These are phyloP conservation scores for Scolopax bukidnonensis DNA, from an alignment of 2,797 vertebrate species.

Conservation along the genomic window DNA sequence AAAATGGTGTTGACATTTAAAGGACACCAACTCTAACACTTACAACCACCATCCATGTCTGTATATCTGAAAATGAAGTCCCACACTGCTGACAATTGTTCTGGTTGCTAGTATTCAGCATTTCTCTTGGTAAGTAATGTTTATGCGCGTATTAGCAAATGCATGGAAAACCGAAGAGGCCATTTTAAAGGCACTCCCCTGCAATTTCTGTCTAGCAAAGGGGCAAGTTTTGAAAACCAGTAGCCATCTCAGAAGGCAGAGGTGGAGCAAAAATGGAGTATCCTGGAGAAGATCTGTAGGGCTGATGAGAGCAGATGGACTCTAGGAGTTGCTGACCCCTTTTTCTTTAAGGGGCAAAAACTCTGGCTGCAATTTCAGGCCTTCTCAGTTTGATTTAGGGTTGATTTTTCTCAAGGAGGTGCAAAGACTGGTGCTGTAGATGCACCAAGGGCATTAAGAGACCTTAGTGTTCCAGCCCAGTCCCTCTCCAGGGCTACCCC, in stretches of 20 bases:
- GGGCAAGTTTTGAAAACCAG: not conserved
- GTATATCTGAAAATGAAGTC: slow-evolving; percentile 25
- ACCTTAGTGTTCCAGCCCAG: not conserved
- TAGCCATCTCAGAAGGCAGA: not conserved
- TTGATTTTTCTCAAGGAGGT: not conserved
- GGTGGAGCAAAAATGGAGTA: not conserved
- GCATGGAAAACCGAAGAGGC: not conserved
- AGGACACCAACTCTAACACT: slow-evolving; percentile 6
- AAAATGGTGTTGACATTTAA: slow-evolving; percentile 62
- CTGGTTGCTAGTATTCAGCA: not conserved
- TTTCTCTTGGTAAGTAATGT: not conserved
- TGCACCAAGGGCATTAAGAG: accelerated
- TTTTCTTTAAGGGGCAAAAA: not conserved
- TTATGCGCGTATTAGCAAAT: not conserved
- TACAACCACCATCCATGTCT: not conserved
- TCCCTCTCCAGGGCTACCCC: no score
- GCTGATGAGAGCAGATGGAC: not conserved
- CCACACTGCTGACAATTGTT: not conserved
- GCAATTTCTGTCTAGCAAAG: not conserved
- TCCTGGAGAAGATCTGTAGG: not conserved
- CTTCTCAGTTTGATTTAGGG: not conserved
- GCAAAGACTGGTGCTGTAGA: not conserved
- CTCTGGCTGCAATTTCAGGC: not conserved
- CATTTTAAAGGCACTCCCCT: not conserved
- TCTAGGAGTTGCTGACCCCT: not conserved